Percentiles rank a stretch among this genome's conserved stretches.
Evolutionary conservation across 2,888 invertebrate genomes (phyloP).

Genomic region (Ophonus ardosiacus): DNA sequence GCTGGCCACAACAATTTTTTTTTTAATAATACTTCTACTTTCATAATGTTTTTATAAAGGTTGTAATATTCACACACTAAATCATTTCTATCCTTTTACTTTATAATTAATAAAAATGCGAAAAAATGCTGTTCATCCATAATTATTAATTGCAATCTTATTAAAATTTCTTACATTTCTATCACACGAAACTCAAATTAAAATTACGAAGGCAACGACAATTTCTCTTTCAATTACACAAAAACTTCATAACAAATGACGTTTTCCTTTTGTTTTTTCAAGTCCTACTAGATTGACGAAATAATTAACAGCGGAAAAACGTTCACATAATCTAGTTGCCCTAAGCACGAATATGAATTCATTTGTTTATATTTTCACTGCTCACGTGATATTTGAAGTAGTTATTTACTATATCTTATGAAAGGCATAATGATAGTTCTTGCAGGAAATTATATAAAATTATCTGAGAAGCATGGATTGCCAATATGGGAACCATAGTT

Average conservation of each 20-base stretch:
- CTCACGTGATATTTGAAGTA: constrained; percentile 28
- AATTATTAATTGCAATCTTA: background rate
- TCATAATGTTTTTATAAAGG: background rate
- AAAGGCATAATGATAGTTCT: constrained; percentile 7
- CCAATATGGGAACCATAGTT: background rate
- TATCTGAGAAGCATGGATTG: background rate
- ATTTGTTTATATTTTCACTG: constrained; percentile 35
- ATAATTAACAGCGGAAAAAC: constrained; percentile 16
- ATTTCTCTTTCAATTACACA: constrained; percentile 14
- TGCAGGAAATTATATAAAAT: constrained; percentile 24
- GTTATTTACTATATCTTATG: constrained; percentile 29
- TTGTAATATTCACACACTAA: constrained; percentile 9
- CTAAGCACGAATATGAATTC: constrained; percentile 16
- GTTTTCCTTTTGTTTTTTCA: constrained; percentile 22
- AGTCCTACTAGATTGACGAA: background rate
- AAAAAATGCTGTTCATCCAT: background rate
- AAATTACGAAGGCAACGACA: background rate
- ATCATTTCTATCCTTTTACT: constrained; percentile 16
- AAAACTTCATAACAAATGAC: background rate
- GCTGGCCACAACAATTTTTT: too few species aligned
- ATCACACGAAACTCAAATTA: constrained; percentile 19
- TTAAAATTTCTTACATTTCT: constrained; percentile 8
- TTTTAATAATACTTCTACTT: background rate
- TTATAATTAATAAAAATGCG: background rate
- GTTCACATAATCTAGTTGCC: constrained; percentile 25